Percentiles rank a stretch among this genome's conserved stretches.
These are phyloP conservation scores for Ameiurus melas DNA, from an alignment of 2,113 vertebrate species.

Conservation along the genomic window DNA sequence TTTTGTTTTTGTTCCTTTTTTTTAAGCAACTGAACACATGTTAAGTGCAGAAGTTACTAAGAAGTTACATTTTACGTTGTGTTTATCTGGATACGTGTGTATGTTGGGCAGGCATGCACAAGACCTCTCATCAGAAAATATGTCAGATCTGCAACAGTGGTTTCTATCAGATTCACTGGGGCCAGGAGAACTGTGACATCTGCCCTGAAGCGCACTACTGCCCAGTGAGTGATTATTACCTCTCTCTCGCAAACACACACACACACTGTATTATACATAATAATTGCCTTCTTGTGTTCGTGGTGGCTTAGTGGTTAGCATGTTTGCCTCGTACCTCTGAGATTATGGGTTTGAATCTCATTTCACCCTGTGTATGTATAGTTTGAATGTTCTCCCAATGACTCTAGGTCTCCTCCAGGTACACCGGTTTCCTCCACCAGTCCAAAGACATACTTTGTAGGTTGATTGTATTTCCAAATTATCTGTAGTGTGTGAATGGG, in stretches of 20 bases:
- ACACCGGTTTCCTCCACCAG: too few relatives aligned
- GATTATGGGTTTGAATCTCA: too few relatives aligned
- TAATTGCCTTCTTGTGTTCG: too few relatives aligned
- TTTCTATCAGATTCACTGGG: constrained; percentile 76
- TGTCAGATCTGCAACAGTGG: constrained; percentile 80
- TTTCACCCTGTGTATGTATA: too few relatives aligned
- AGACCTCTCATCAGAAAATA: constrained; percentile 64
- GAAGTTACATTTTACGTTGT: neutral
- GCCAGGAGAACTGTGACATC: constrained; percentile 76
- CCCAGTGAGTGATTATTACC: constrained; percentile 73
- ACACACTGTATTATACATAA: neutral
- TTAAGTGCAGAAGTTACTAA: neutral
- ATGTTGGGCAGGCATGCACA: constrained; percentile 77
- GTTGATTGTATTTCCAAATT: too few relatives aligned
- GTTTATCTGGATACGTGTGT: constrained; percentile 4
- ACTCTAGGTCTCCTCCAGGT: too few relatives aligned
- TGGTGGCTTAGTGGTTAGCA: too few relatives aligned
- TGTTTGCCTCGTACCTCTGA: too few relatives aligned
- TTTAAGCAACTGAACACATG: neutral
- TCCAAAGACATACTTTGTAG: too few relatives aligned
- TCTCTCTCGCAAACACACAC: neutral
- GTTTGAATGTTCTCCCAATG: too few relatives aligned
- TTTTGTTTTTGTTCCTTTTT: neutral
- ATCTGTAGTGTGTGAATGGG: too few relatives aligned
- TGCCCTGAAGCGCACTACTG: constrained; percentile 88